These are phyloP conservation scores for Priocnemis perturbator DNA, from an alignment of 2,888 invertebrate genomes.

Conservation along the genomic window DNA sequence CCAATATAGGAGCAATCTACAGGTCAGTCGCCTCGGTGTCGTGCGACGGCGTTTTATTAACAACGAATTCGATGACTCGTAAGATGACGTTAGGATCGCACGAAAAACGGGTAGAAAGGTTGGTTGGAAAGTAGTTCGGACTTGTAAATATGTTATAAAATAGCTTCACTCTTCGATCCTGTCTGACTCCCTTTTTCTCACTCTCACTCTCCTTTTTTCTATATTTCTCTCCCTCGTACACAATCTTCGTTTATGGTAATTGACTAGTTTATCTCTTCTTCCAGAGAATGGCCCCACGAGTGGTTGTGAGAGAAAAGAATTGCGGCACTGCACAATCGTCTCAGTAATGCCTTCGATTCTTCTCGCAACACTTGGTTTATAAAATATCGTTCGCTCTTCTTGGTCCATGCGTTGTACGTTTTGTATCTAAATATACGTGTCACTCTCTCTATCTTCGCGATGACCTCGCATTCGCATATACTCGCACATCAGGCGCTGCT, in stretches of 20 bases:
- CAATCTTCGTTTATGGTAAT: constrained; percentile 37
- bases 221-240: background rate
- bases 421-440: background rate
- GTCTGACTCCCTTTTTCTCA: background rate
- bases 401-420: constrained; percentile 40
- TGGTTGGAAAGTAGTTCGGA: constrained; percentile 14
- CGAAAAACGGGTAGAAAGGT: constrained; percentile 17
- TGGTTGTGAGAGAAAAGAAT: constrained; percentile 5
- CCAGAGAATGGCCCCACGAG: constrained; percentile 47
- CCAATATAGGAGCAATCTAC: constrained; percentile 15
- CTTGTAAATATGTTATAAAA: constrained; percentile 56
- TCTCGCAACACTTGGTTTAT: background rate
- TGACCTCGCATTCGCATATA: too few species aligned
- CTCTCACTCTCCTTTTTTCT: background rate
- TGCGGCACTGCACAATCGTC: background rate
- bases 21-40: constrained; percentile 43
- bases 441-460: too few species aligned
- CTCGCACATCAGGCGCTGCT: too few species aligned
- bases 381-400: constrained; percentile 19
- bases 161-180: constrained; percentile 23
- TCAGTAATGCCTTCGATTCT: background rate
- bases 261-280: constrained; percentile 45
- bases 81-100: background rate
- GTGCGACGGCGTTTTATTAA: constrained; percentile 6
- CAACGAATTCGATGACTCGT: constrained; percentile 6